Conservation (phyloP, 1,140 invertebrate species). For the Rhynchophorus ferrugineus region DNA sequence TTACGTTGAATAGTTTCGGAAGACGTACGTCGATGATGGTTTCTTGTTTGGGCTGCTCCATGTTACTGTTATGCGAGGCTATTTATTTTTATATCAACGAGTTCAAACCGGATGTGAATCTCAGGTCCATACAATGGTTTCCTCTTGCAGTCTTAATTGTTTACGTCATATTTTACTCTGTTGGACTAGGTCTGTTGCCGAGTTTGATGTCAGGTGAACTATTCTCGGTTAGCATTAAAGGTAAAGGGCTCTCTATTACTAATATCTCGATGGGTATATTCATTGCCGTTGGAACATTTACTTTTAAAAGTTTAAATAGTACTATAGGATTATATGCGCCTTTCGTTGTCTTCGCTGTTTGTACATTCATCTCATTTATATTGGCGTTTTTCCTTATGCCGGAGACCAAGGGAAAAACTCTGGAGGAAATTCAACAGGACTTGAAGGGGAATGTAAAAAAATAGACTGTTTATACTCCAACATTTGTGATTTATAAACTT, state of each 20-base stretch:
- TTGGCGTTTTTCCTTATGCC: constrained; percentile 76
- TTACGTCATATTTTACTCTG: constrained; percentile 22
- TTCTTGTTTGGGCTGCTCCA: constrained; percentile 48
- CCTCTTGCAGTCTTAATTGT: constrained; percentile 29
- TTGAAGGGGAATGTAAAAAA: too few relatives aligned
- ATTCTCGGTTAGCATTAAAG: constrained; percentile 35
- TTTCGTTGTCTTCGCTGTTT: constrained; percentile 71
- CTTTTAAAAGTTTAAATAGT: constrained; percentile 36
- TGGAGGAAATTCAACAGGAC: too few relatives aligned
- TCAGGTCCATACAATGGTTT: constrained; percentile 29
- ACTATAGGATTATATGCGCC: constrained; percentile 59
- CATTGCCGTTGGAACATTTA: constrained; percentile 36
- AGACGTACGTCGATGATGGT: constrained; percentile 56
- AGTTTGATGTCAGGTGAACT: constrained; percentile 33
- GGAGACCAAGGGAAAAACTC: constrained; percentile 78
- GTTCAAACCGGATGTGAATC: constrained; percentile 25
- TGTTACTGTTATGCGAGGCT: constrained; percentile 46
- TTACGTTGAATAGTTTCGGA: constrained; percentile 61
- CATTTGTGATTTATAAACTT: too few relatives aligned
- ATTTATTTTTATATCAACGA: constrained; percentile 50
- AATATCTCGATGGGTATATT: constrained; percentile 6
- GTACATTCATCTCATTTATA: constrained; percentile 63
- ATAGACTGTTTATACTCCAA: too few relatives aligned
- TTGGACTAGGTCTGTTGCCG: constrained; percentile 30
- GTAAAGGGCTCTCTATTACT: constrained; percentile 27